Evolutionary conservation across 2,797 vertebrate species (phyloP).

Genomic region (Lophius americanus): DNA sequence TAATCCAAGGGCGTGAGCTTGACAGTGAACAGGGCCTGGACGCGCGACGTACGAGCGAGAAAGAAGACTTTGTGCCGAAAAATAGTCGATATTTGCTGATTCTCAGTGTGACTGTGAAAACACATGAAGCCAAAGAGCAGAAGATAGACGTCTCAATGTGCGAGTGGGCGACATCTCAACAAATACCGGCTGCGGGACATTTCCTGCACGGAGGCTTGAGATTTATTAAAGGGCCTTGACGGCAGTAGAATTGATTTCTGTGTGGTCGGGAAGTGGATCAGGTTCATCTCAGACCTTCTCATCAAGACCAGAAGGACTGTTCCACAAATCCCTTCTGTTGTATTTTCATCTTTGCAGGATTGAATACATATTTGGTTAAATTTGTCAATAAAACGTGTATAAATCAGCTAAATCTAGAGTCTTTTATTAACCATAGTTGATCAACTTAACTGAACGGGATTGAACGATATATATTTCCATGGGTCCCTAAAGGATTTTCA

Average conservation of each 20-base stretch:
- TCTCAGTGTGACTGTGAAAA: conserved; percentile 33
- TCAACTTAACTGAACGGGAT: no score
- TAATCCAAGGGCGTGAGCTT: conserved; percentile 35
- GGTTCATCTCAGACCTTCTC: conserved; percentile 28
- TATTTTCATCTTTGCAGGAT: conserved; percentile 8
- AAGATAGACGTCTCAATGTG: not conserved
- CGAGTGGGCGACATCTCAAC: conserved; percentile 34
- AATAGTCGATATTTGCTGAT: conserved; percentile 6
- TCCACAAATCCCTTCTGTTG: conserved; percentile 4
- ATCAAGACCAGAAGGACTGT: conserved; percentile 33
- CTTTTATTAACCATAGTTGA: no score
- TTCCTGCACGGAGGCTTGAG: conserved; percentile 54
- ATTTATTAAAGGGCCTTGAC: conserved; percentile 48
- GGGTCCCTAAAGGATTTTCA: no score
- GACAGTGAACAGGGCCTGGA: conserved; percentile 22
- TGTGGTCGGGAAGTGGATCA: conserved; percentile 34
- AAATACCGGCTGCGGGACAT: conserved; percentile 11
- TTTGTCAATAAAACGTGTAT: no score
- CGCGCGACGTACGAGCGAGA: conserved; percentile 1
- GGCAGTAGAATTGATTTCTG: conserved; percentile 54
- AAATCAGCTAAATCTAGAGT: no score
- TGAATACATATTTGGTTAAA: not conserved
- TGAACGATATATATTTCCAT: no score
- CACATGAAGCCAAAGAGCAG: no score
- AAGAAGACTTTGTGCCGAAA: conserved; percentile 13